phyloP scores from a whole-genome alignment of 2,113 vertebrate species.

The Copsychus sechellarum region DNA sequence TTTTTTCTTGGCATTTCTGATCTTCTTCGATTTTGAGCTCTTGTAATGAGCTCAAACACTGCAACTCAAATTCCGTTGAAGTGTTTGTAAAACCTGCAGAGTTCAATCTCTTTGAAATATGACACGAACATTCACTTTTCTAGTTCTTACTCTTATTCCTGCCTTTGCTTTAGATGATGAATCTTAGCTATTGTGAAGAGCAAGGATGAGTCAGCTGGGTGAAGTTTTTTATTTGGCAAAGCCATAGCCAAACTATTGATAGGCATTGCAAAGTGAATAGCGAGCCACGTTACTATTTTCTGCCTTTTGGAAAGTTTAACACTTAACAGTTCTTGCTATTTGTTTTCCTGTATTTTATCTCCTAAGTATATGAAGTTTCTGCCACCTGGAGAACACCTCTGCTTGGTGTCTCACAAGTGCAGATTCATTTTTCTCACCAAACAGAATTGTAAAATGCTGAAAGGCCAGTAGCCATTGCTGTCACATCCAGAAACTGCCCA shows the following conservation, averaged over 20 bases:
- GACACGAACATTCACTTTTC: constrained; percentile 26
- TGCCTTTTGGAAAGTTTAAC: neutral
- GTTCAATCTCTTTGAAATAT: constrained; percentile 63
- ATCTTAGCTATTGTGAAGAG: neutral
- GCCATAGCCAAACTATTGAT: neutral
- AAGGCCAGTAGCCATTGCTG: neutral
- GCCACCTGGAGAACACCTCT: neutral
- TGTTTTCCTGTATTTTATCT: neutral
- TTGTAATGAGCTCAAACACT: constrained; percentile 52
- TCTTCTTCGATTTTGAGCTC: constrained; percentile 42
- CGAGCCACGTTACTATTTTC: neutral
- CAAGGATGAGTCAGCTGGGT: neutral
- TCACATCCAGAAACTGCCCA: neutral
- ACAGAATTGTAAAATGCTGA: neutral
- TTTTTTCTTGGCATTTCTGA: constrained; percentile 61
- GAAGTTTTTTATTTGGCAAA: neutral
- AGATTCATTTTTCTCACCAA: neutral
- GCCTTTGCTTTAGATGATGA: neutral
- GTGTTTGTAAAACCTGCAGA: constrained; percentile 36
- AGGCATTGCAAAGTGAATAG: neutral
- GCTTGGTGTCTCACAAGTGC: neutral
- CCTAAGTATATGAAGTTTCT: neutral
- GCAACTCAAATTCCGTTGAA: constrained; percentile 55
- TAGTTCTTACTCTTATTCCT: neutral
- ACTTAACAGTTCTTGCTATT: neutral